A percentile compares a stretch with the other conserved stretches of the same genome.
Evolutionary conservation across 2,113 vertebrate species (phyloP).

Genomic region (Pleuronectes platessa): DNA sequence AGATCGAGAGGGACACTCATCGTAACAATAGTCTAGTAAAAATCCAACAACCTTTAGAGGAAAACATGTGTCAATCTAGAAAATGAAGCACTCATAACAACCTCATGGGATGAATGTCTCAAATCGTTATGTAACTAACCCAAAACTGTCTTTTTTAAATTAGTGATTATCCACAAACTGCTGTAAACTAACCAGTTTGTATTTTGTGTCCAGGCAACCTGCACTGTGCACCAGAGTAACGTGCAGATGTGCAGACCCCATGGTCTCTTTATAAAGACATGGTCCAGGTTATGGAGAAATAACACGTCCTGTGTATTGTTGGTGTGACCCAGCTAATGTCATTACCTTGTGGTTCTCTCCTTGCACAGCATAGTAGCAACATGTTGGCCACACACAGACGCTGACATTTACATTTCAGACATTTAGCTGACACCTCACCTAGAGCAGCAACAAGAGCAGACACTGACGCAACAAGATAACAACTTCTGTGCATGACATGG

Average conservation of each 20-base stretch:
- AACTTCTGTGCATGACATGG: neutral
- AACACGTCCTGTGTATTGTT: neutral
- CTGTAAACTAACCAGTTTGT: no score
- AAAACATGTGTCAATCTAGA: neutral
- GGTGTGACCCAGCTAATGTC: conserved; percentile 1
- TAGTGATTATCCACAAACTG: no score
- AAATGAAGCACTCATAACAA: neutral
- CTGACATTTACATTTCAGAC: conserved; percentile 16
- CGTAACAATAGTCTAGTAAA: neutral
- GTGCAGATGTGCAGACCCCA: neutral
- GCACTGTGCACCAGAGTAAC: no score
- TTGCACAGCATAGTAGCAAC: conserved; percentile 1
- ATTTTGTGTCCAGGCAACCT: no score
- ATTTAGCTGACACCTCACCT: neutral
- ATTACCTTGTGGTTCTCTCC: neutral
- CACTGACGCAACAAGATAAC: neutral
- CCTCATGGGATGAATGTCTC: neutral
- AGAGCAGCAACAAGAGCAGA: neutral
- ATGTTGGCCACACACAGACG: neutral
- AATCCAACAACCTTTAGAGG: neutral
- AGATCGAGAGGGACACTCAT: conserved; percentile 3
- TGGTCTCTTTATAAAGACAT: neutral
- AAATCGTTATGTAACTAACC: neutral
- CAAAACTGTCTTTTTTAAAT: no score
- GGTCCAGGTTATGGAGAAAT: neutral